These are phyloP conservation scores for Halichoeres trimaculatus DNA, from an alignment of 2,113 vertebrate genomes.

Conservation along the genomic window DNA sequence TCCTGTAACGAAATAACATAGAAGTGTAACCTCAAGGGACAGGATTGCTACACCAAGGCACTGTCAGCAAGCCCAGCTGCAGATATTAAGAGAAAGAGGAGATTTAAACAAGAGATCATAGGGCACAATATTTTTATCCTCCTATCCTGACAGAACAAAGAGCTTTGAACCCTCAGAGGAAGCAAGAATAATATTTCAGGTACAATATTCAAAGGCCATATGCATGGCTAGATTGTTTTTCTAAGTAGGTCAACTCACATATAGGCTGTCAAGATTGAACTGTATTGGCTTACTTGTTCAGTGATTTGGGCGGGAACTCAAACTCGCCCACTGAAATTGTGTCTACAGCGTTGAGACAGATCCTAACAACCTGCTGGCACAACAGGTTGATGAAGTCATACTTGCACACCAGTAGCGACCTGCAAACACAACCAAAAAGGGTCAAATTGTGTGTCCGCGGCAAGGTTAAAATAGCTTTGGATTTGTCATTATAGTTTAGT, in stretches of 20 bases:
- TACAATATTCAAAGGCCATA: background rate
- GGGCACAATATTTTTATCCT: background rate
- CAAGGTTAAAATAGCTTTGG: background rate
- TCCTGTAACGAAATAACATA: constrained; percentile 75
- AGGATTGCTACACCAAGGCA: background rate
- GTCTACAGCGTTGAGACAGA: constrained; percentile 90
- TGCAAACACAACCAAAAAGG: constrained; percentile 41
- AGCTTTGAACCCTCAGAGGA: background rate
- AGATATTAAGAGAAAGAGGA: background rate
- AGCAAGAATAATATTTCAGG: background rate
- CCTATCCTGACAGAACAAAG: background rate
- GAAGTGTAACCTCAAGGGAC: background rate
- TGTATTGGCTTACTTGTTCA: constrained; percentile 88
- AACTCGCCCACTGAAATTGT: constrained; percentile 94
- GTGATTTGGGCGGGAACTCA: constrained; percentile 94
- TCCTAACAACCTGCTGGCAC: constrained; percentile 93
- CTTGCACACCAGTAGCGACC: constrained; percentile 94
- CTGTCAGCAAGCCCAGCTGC: background rate
- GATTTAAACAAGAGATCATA: background rate
- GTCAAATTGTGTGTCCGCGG: background rate
- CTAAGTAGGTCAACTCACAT: too few relatives aligned
- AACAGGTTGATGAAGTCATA: constrained; percentile 96
- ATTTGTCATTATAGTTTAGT: too few relatives aligned
- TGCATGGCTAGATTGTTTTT: background rate
- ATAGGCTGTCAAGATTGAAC: background rate